These are phyloP conservation scores for Ctenicera cuprea DNA, from an alignment of 2,888 invertebrate genomes.

Conservation along the genomic window DNA sequence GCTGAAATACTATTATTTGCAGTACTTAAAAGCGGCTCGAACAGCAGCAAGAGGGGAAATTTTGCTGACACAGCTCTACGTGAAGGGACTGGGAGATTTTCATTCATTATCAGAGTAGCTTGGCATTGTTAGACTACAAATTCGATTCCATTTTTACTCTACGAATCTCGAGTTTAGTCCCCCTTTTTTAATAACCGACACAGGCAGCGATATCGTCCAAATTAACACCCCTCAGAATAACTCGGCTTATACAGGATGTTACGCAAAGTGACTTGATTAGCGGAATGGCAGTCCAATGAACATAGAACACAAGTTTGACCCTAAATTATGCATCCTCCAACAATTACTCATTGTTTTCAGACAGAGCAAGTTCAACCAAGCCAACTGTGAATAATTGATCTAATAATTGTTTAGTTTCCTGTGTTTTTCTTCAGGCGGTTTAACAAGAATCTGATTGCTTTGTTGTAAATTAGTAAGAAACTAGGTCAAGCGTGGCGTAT, in stretches of 20 bases:
- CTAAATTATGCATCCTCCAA: slow-evolving; percentile 35
- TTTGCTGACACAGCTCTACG: slow-evolving; percentile 51
- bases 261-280: slow-evolving; percentile 32
- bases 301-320: slow-evolving; percentile 27
- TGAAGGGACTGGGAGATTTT: slow-evolving; percentile 51
- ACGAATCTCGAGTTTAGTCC: not conserved
- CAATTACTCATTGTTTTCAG: slow-evolving; percentile 38
- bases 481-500: not conserved
- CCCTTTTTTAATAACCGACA: not conserved
- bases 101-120: slow-evolving; percentile 46
- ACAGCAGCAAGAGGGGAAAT: slow-evolving; percentile 46
- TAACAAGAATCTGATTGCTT: not conserved
- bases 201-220: not conserved
- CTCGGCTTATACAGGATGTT: slow-evolving; percentile 18
- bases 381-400: slow-evolving; percentile 34
- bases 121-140: slow-evolving; percentile 51
- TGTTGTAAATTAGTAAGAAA: not conserved
- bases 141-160: slow-evolving; percentile 44
- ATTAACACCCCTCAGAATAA: not conserved
- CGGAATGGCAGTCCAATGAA: slow-evolving; percentile 8
- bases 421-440: not conserved
- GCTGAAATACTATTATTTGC: slow-evolving; percentile 52
- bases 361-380: slow-evolving; percentile 23
- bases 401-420: slow-evolving; percentile 26
- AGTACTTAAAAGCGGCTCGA: slow-evolving; percentile 45